Conservation (phyloP, 2,797 vertebrate genomes). For the Gouania willdenowi region DNA sequence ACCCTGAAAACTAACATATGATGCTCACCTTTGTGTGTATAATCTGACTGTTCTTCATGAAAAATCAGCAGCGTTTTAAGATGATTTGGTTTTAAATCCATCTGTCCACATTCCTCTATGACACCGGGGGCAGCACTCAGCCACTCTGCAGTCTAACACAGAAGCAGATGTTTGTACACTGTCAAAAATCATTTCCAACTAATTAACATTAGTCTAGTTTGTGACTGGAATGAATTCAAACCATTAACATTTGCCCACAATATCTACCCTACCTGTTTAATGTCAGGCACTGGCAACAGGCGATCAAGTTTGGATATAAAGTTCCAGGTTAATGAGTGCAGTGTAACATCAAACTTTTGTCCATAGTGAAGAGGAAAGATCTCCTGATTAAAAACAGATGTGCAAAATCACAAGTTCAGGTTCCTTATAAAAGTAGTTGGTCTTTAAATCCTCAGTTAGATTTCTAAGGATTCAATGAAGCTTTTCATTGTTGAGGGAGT, state of each 20-base stretch:
- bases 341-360: slow-evolving; percentile 13
- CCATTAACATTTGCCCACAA: too few relatives aligned
- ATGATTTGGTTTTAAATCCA: slow-evolving; percentile 21
- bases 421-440: neutral
- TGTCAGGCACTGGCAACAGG: slow-evolving; percentile 56
- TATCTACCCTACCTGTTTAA: slow-evolving; percentile 34
- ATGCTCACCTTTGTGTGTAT: slow-evolving; percentile 10
- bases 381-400: neutral
- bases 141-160: slow-evolving; percentile 28
- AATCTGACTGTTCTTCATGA: slow-evolving; percentile 16
- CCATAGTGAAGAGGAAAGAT: slow-evolving; percentile 25
- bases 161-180: neutral
- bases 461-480: too few relatives aligned
- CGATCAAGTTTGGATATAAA: slow-evolving; percentile 70
- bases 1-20: too few relatives aligned
- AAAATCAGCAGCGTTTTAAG: slow-evolving; percentile 18
- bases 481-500: too few relatives aligned
- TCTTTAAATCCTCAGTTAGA: too few relatives aligned
- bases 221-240: too few relatives aligned
- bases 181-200: too few relatives aligned
- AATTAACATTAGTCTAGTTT: too few relatives aligned
- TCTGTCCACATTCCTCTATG: slow-evolving; percentile 22
- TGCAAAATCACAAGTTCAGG: neutral
- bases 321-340: slow-evolving; percentile 64
- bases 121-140: slow-evolving; percentile 14